Evolutionary conservation across 1,140 invertebrate species (phyloP).

Genomic region (Bathynomus jamesi): DNA sequence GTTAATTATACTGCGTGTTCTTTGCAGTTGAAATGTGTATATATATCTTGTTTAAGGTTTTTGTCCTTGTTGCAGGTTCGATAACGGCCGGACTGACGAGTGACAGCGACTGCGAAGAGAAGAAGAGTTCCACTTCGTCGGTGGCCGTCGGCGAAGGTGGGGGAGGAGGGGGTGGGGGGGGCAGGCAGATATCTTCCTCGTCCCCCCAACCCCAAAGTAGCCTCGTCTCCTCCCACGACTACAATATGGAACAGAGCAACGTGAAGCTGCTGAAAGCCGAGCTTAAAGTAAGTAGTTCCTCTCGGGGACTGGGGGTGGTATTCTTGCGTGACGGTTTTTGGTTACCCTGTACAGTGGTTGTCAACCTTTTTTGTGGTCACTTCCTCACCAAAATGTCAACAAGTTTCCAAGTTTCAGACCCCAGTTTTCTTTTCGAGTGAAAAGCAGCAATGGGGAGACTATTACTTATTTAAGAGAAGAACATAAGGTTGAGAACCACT

Average conservation of each 20-base stretch:
- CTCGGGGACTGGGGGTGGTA: too few relatives aligned
- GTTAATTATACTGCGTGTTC: not conserved
- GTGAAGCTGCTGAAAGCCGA: constrained; percentile 39
- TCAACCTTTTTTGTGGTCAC: too few relatives aligned
- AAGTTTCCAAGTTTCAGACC: too few relatives aligned
- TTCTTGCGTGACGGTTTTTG: too few relatives aligned
- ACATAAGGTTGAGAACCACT: too few relatives aligned
- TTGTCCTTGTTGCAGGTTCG: constrained; percentile 15
- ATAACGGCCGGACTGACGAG: constrained; percentile 27
- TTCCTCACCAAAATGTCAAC: too few relatives aligned
- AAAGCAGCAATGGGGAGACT: too few relatives aligned
- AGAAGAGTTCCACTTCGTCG: constrained; percentile 39
- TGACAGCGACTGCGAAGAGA: constrained; percentile 40
- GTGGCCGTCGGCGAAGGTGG: constrained; percentile 13
- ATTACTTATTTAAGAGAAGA: too few relatives aligned
- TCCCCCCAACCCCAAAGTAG: constrained; percentile 22
- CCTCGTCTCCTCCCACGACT: constrained; percentile 38
- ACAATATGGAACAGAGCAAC: constrained; percentile 41
- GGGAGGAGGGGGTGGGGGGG: constrained; percentile 9
- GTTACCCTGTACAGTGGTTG: too few relatives aligned
- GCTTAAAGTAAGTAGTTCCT: constrained; percentile 37
- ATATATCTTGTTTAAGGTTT: not conserved
- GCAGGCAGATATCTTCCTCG: constrained; percentile 12
- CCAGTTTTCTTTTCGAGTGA: too few relatives aligned
- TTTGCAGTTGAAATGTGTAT: not conserved